These are phyloP conservation scores for Neosalanx taihuensis DNA, from an alignment of 2,797 vertebrate genomes.

Conservation along the genomic window DNA sequence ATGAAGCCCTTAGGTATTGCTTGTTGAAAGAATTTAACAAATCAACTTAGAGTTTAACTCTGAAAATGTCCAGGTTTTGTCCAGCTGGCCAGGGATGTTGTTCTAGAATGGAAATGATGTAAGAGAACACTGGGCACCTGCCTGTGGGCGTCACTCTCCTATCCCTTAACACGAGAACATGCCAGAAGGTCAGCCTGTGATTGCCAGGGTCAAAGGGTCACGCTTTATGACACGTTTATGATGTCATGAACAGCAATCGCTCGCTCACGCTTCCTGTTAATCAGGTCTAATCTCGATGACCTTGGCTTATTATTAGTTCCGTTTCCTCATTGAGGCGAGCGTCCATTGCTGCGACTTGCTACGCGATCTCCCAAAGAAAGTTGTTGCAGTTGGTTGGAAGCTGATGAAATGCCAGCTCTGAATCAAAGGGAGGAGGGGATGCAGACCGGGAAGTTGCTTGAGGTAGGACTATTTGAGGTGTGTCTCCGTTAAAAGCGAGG, in stretches of 20 bases:
- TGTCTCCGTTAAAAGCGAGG: conserved; percentile 64
- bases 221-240: conserved; percentile 65
- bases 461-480: conserved; percentile 66
- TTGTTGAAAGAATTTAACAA: background rate
- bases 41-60: background rate
- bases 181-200: conserved; percentile 64
- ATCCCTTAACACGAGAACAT: conserved; percentile 69
- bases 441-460: conserved; percentile 39
- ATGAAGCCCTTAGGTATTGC: no score
- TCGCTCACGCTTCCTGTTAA: background rate
- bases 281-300: no score
- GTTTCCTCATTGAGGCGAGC: no score
- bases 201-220: conserved; percentile 69
- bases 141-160: conserved; percentile 68
- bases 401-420: conserved; percentile 60
- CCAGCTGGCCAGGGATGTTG: no score
- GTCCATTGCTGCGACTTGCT: no score
- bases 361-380: no score
- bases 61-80: no score
- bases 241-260: conserved; percentile 66
- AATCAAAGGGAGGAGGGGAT: conserved; percentile 46
- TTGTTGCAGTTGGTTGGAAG: conserved; percentile 50
- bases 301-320: no score
- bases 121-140: conserved; percentile 28
- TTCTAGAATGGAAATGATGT: no score